These are phyloP conservation scores for Vespertilio murinus DNA, from an alignment of 2,797 vertebrate genomes.

Conservation along the genomic window DNA sequence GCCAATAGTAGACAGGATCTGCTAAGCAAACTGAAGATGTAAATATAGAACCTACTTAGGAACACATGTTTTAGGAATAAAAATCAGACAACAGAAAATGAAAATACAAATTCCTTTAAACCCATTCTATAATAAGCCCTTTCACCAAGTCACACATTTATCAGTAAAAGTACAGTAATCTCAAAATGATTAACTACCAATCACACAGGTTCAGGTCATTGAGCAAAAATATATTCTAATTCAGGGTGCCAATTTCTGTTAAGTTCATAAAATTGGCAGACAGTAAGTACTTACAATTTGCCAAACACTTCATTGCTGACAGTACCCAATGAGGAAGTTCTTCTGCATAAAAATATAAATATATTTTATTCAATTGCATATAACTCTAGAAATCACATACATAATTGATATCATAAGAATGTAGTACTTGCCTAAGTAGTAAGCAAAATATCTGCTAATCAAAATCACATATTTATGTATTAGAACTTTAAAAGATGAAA, in stretches of 20 bases:
- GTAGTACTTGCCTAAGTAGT: not conserved
- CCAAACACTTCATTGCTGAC: constrained; percentile 97
- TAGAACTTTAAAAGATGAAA: constrained; percentile 1
- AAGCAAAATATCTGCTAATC: constrained; percentile 22
- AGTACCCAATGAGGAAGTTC: constrained; percentile 97
- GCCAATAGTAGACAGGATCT: not conserved
- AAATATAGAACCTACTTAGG: not conserved
- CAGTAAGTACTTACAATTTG: constrained; percentile 93
- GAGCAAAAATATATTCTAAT: constrained; percentile 44
- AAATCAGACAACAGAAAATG: not conserved
- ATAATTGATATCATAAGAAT: constrained; percentile 1
- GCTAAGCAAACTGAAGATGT: not conserved
- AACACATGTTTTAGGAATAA: not conserved
- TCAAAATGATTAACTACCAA: constrained; percentile 1
- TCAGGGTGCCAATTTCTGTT: constrained; percentile 22
- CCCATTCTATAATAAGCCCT: not conserved
- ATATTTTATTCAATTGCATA: not conserved
- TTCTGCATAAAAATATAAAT: constrained; percentile 80
- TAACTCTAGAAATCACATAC: not conserved
- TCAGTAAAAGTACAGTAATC: not conserved
- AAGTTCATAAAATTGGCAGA: constrained; percentile 27
- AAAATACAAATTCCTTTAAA: constrained; percentile 15
- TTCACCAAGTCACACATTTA: constrained; percentile 4
- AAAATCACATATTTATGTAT: not conserved
- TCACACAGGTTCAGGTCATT: not conserved